Evolutionary conservation across 2,888 invertebrate genomes (phyloP).

Genomic region (Hanleya hanleyi): DNA sequence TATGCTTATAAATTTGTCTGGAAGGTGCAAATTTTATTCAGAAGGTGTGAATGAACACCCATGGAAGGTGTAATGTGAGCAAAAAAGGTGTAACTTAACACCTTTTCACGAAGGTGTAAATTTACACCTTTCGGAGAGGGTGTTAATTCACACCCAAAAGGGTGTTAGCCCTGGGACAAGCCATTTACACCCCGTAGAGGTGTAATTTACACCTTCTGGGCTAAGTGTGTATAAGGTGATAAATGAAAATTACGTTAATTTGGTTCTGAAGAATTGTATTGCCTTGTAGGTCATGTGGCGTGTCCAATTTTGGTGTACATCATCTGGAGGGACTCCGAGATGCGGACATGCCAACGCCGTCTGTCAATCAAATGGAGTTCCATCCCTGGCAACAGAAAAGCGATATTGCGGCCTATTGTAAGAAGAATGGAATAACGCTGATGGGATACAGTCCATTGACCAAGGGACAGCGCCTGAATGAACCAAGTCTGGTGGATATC

Average conservation of each 20-base stretch:
- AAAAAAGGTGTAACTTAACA: no score
- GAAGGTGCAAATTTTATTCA: no score
- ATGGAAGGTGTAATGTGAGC: no score
- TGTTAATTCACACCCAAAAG: no score
- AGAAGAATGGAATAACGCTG: constrained; percentile 46
- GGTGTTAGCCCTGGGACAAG: no score
- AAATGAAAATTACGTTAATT: background rate
- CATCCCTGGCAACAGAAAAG: constrained; percentile 50
- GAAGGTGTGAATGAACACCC: no score
- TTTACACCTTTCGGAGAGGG: no score
- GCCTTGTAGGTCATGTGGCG: constrained; percentile 52
- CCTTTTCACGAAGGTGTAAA: no score
- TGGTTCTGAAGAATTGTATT: background rate
- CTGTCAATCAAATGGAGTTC: constrained; percentile 62
- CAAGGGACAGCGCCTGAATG: constrained; percentile 43
- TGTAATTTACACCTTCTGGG: no score
- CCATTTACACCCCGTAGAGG: no score
- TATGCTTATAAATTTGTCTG: no score
- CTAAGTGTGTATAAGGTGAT: no score
- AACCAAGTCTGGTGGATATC: constrained; percentile 42
- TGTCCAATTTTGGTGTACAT: constrained; percentile 58
- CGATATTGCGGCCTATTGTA: constrained; percentile 54
- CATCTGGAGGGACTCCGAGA: constrained; percentile 53
- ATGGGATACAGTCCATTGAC: constrained; percentile 58
- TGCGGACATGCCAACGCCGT: constrained; percentile 53